Conservation (phyloP, 2,888 invertebrate genomes). For the Ferdinandea cuprea region DNA sequence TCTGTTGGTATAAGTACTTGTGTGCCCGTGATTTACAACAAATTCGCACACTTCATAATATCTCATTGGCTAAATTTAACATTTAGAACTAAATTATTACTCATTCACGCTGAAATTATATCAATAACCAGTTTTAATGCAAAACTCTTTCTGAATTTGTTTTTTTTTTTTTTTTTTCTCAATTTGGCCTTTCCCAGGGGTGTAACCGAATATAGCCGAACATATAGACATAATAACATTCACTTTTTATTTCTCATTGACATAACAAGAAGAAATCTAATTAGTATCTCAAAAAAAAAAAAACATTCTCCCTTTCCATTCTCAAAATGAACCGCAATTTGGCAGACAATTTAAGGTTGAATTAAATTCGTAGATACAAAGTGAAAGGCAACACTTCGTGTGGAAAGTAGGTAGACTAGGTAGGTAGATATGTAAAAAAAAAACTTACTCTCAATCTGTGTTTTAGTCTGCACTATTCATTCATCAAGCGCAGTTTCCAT, state of each 20-base stretch:
- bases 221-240: neutral
- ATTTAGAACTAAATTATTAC: too few species aligned
- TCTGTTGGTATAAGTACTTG: too few species aligned
- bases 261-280: conserved; percentile 5
- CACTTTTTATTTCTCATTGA: conserved; percentile 30
- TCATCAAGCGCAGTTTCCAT: conserved; percentile 18
- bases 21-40: too few species aligned
- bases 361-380: conserved; percentile 28
- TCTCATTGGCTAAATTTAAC: too few species aligned
- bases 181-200: too few species aligned
- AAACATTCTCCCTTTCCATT: neutral
- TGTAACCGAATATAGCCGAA: neutral
- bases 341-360: neutral
- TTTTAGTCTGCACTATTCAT: neutral
- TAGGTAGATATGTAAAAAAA: conserved; percentile 17
- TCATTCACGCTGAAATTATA: too few species aligned
- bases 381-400: conserved; percentile 53
- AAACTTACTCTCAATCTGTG: conserved; percentile 16
- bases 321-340: conserved; percentile 13
- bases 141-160: too few species aligned
- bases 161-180: too few species aligned
- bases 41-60: too few species aligned
- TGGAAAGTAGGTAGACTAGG: too few species aligned
- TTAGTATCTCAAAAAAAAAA: conserved; percentile 1
- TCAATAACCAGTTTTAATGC: too few species aligned